A percentile compares a stretch with the other conserved stretches of the same genome.
Conservation (phyloP, 2,888 invertebrate genomes). For the Achlya flavicornis region DNA sequence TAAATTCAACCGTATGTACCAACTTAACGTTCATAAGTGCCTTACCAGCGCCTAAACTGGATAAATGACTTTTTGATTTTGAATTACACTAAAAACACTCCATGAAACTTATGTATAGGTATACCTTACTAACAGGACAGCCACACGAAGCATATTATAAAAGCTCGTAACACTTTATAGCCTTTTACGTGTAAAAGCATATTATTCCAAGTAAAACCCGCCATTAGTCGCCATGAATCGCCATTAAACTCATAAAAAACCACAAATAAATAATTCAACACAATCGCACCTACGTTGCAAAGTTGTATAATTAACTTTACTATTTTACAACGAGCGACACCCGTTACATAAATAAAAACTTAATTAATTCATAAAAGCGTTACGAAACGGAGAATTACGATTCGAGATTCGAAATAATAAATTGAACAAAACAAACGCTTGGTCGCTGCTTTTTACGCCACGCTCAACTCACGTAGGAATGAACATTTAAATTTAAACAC, state of each 20-base stretch:
- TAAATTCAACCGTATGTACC: no score
- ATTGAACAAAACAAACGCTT: constrained; percentile 2
- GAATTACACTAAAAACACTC: no score
- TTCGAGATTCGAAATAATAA: neutral
- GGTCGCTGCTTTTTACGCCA: constrained; percentile 4
- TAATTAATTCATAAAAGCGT: constrained; percentile 1
- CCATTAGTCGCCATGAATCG: neutral
- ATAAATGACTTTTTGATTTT: no score
- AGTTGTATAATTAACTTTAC: neutral
- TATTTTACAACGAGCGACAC: neutral
- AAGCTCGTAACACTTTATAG: no score
- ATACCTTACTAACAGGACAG: no score
- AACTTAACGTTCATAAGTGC: no score
- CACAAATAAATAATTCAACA: neutral
- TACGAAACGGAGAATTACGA: constrained; percentile 3
- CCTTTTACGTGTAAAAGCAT: no score
- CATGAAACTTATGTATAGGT: no score
- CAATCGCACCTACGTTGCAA: neutral
- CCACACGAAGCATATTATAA: no score
- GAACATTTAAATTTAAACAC: constrained; percentile 35
- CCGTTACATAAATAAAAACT: neutral
- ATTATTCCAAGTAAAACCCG: no score
- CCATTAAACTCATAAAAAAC: neutral
- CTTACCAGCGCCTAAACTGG: no score
- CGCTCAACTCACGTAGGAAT: constrained; percentile 26